phyloP scores from a whole-genome alignment of 2,888 invertebrate genomes.

The Hydrotaea diabolus region DNA sequence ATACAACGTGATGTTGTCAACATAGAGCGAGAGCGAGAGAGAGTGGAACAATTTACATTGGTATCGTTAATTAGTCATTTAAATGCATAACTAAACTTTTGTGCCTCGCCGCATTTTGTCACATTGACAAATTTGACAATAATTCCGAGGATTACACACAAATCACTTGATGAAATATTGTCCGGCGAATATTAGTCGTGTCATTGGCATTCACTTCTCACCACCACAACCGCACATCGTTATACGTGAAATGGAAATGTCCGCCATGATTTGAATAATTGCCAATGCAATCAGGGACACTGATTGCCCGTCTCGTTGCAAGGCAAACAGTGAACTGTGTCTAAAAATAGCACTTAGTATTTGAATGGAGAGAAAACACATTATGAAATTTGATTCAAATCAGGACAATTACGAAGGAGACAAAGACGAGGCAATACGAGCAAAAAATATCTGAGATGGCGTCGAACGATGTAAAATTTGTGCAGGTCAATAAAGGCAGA shows the following conservation, averaged over 20 bases:
- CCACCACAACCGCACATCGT: not conserved
- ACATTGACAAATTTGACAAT: slow-evolving; percentile 33
- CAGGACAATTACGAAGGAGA: too few species aligned
- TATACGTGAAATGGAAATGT: not conserved
- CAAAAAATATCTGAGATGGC: too few species aligned
- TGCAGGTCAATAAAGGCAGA: too few species aligned
- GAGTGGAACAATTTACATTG: slow-evolving; percentile 29
- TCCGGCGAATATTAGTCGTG: not conserved
- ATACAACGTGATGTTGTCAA: slow-evolving; percentile 20
- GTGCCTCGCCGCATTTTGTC: slow-evolving; percentile 5
- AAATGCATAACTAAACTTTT: slow-evolving; percentile 29
- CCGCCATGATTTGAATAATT: not conserved
- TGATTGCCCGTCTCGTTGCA: too few species aligned
- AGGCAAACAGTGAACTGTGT: not conserved
- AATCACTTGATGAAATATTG: slow-evolving; percentile 28
- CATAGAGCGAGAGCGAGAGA: too few species aligned
- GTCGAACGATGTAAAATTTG: too few species aligned
- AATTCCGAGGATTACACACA: slow-evolving; percentile 10
- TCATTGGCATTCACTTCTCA: too few species aligned
- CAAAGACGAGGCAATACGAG: too few species aligned
- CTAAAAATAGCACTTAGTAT: not conserved
- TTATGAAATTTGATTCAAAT: too few species aligned
- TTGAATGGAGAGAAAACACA: too few species aligned
- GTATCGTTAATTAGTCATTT: slow-evolving; percentile 40
- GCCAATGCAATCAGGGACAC: not conserved